These are phyloP conservation scores for Dromococcyx pavoninus DNA, from an alignment of 2,797 vertebrate species.

Conservation along the genomic window DNA sequence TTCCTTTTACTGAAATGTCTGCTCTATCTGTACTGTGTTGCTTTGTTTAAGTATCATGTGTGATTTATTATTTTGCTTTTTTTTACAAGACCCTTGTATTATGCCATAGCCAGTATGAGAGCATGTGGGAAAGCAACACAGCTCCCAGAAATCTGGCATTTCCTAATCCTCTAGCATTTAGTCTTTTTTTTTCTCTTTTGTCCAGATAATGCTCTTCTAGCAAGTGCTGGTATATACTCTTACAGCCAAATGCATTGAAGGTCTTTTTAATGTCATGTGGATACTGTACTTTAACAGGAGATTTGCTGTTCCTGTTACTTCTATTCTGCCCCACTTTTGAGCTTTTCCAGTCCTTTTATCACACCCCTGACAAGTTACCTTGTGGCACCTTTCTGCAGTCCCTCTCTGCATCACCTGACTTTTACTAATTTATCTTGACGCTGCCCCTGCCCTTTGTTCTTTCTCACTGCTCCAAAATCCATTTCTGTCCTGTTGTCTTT, in stretches of 20 bases:
- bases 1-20: neutral
- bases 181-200: rapidly evolving
- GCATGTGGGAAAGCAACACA: neutral
- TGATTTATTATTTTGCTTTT: neutral
- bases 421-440: neutral
- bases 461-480: neutral
- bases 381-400: neutral
- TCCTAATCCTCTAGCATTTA: neutral
- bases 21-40: neutral
- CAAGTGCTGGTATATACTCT: neutral
- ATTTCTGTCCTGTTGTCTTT: conserved; percentile 6
- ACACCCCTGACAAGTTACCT: neutral
- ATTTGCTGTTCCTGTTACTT: neutral
- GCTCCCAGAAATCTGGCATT: neutral
- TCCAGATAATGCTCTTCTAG: neutral
- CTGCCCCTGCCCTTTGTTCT: neutral
- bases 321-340: neutral
- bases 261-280: neutral
- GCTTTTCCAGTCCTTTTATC: neutral
- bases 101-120: neutral
- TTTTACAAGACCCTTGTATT: neutral
- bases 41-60: neutral
- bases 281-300: neutral
- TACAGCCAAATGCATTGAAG: neutral
- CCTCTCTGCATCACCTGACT: neutral